Conservation (phyloP, 2,888 invertebrate genomes). For the Cerastoderma edule region DNA sequence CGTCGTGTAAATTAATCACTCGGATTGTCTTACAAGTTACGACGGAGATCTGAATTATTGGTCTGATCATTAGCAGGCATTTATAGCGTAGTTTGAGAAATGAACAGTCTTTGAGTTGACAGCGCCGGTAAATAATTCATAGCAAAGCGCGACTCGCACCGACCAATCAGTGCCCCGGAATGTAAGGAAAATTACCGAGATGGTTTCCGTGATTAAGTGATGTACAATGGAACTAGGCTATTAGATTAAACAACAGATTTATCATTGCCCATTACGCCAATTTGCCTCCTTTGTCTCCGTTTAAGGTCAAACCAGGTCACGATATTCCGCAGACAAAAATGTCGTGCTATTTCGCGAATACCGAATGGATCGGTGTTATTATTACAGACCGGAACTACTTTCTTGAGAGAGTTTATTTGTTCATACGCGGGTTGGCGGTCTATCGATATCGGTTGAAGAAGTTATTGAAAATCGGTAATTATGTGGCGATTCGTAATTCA, state of each 20-base stretch:
- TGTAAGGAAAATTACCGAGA: conserved; percentile 13
- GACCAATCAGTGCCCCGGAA: not conserved
- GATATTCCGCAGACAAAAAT: too few relatives aligned
- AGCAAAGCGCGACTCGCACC: not conserved
- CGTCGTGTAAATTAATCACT: too few relatives aligned
- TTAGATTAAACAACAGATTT: conserved; percentile 5
- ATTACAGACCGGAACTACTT: too few relatives aligned
- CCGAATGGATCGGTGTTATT: too few relatives aligned
- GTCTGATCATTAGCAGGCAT: conserved; percentile 10
- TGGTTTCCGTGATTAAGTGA: conserved; percentile 11
- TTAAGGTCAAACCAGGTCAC: too few relatives aligned
- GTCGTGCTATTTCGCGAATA: too few relatives aligned
- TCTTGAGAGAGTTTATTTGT: too few relatives aligned
- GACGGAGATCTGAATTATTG: conserved; percentile 17
- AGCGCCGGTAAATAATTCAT: conserved; percentile 15
- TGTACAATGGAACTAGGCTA: not conserved
- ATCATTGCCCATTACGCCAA: not conserved
- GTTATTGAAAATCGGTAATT: too few relatives aligned
- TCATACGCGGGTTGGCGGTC: too few relatives aligned
- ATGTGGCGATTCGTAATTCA: too few relatives aligned
- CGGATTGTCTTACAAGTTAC: too few relatives aligned
- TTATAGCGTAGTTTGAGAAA: conserved; percentile 18
- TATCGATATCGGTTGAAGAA: too few relatives aligned
- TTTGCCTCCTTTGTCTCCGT: conserved; percentile 11
- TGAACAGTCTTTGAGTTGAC: conserved; percentile 16